Evolutionary conservation across 2,113 vertebrate genomes (phyloP).

Genomic region (Rhinopomastus cyanomelas): DNA sequence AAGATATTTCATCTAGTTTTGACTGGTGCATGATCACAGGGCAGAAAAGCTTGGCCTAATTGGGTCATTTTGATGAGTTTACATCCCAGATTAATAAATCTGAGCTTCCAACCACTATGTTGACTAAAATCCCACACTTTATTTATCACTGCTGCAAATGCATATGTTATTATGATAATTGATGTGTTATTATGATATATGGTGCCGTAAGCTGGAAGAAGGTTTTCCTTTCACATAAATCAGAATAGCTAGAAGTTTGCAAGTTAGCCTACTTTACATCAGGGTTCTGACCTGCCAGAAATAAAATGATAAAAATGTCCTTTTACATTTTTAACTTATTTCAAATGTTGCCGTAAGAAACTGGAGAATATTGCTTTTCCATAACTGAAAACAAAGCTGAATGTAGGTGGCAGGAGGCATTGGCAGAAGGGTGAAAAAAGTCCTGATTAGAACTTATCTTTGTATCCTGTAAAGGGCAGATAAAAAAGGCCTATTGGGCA

Average conservation of each 20-base stretch:
- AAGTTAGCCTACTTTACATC: slow-evolving; percentile 2
- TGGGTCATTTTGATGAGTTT: background rate
- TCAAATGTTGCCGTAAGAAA: slow-evolving; percentile 4
- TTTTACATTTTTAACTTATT: slow-evolving; percentile 10
- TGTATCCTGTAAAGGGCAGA: background rate
- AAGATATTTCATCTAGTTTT: background rate
- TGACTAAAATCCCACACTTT: background rate
- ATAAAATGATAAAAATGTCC: slow-evolving; percentile 17
- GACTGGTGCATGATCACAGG: background rate
- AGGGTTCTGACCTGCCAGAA: background rate
- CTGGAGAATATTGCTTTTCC: slow-evolving; percentile 5
- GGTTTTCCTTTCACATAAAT: slow-evolving; percentile 40
- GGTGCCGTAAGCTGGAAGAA: background rate
- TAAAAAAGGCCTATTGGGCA: background rate
- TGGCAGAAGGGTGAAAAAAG: background rate
- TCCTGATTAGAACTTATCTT: background rate
- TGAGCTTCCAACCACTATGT: background rate
- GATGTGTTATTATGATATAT: background rate
- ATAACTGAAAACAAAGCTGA: background rate
- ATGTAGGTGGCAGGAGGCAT: background rate
- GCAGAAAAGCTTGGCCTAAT: background rate
- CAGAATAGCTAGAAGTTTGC: slow-evolving; percentile 11
- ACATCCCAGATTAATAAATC: background rate
- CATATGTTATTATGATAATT: background rate
- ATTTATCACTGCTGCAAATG: background rate